phyloP scores from a whole-genome alignment of 2,888 invertebrate genomes.

The Patella caerulea region DNA sequence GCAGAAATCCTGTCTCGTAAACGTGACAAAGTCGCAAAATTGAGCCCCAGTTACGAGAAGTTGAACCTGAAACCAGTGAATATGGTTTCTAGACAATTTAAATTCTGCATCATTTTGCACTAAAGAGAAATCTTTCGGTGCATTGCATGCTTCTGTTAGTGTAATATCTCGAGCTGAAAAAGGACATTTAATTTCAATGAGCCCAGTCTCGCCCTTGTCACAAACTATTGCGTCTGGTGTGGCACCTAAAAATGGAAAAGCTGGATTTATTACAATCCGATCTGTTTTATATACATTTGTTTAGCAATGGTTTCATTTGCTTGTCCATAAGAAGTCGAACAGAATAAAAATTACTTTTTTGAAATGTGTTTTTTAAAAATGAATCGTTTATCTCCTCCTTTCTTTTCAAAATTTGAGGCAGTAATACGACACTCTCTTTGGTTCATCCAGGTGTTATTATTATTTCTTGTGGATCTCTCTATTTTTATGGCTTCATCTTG shows the following conservation, averaged over 20 bases:
- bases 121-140: no score
- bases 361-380: background rate
- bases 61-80: no score
- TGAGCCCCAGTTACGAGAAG: no score
- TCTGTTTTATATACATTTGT: background rate
- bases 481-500: background rate
- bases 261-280: no score
- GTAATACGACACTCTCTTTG: background rate
- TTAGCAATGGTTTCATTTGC: background rate
- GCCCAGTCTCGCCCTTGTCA: no score
- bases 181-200: no score
- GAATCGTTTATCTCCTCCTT: background rate
- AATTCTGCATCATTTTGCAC: no score
- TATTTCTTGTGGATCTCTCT: background rate
- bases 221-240: no score
- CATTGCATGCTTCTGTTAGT: no score
- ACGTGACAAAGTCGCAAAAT: background rate
- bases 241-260: no score
- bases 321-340: background rate
- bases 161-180: no score
- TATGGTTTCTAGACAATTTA: no score
- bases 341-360: background rate
- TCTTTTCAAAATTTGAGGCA: conserved; percentile 1
- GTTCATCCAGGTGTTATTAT: background rate
- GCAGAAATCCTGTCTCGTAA: background rate